phyloP scores from a whole-genome alignment of 1,140 invertebrate genomes.

The Drosophila micromelanica region DNA sequence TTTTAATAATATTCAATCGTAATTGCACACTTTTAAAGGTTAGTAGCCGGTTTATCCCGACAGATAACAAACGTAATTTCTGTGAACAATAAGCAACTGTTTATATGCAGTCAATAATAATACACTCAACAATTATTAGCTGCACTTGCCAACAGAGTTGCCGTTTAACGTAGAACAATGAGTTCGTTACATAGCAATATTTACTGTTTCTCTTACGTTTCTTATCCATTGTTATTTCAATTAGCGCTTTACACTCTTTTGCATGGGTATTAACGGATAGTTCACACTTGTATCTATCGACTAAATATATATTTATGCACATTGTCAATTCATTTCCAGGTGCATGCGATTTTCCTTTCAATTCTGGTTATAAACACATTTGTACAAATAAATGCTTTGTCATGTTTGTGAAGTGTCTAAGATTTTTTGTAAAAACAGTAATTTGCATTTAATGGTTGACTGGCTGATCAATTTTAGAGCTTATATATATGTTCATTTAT shows the following conservation, averaged over 20 bases:
- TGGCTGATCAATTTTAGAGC: constrained; percentile 42
- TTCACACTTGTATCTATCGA: constrained; percentile 9
- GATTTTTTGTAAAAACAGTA: constrained; percentile 31
- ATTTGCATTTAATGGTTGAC: constrained; percentile 51
- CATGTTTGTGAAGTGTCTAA: constrained; percentile 27
- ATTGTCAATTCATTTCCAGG: constrained; percentile 35
- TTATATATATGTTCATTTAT: constrained; percentile 51
- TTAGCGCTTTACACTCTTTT: constrained; percentile 20
- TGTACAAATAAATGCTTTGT: constrained; percentile 37
- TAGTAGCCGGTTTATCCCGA: background rate
- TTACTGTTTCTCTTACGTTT: background rate
- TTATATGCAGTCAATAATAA: background rate
- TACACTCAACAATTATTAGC: background rate
- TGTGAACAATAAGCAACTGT: background rate
- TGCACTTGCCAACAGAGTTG: background rate
- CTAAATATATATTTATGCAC: constrained; percentile 3
- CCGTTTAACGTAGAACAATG: constrained; percentile 12
- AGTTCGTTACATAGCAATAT: background rate
- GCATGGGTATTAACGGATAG: constrained; percentile 17
- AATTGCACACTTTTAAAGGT: background rate
- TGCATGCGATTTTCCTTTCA: constrained; percentile 6
- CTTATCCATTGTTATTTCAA: constrained; percentile 7
- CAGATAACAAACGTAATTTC: constrained; percentile 12
- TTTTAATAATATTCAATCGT: background rate
- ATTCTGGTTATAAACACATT: background rate